Evolutionary conservation across 2,888 invertebrate genomes (phyloP).

Genomic region (Euzophera pinguis): DNA sequence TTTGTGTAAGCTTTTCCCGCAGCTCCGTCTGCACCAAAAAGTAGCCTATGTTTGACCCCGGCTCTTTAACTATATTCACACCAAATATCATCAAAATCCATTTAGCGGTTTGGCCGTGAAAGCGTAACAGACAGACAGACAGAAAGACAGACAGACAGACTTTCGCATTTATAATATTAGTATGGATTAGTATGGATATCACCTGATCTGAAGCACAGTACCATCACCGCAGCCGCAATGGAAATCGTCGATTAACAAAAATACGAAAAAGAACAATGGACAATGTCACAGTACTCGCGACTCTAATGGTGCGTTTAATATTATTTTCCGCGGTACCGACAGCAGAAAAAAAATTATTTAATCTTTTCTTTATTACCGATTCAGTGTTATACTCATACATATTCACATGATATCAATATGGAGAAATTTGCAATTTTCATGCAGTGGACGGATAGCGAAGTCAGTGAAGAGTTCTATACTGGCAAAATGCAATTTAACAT

Average conservation of each 20-base stretch:
- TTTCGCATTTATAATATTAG: too few relatives aligned
- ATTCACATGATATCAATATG: neutral
- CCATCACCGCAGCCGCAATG: constrained; percentile 19
- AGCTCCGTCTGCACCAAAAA: too few relatives aligned
- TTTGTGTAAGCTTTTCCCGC: too few relatives aligned
- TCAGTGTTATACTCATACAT: neutral
- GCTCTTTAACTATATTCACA: too few relatives aligned
- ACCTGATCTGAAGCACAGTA: neutral
- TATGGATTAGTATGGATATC: too few relatives aligned
- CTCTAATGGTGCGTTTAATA: constrained; percentile 68
- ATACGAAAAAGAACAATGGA: constrained; percentile 55
- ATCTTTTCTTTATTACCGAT: neutral
- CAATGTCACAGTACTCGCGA: constrained; percentile 57
- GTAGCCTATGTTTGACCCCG: too few relatives aligned
- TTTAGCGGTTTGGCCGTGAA: too few relatives aligned
- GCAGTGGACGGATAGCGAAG: neutral
- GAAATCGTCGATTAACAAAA: constrained; percentile 32
- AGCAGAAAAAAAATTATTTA: constrained; percentile 1
- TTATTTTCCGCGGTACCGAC: constrained; percentile 51
- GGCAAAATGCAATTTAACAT: too few relatives aligned
- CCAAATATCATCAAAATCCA: too few relatives aligned
- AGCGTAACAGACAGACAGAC: too few relatives aligned
- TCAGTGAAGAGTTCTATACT: neutral
- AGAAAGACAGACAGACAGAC: too few relatives aligned
- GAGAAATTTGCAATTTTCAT: neutral